phyloP scores from a whole-genome alignment of 1,140 invertebrate species.

The Sycophila sp. region DNA sequence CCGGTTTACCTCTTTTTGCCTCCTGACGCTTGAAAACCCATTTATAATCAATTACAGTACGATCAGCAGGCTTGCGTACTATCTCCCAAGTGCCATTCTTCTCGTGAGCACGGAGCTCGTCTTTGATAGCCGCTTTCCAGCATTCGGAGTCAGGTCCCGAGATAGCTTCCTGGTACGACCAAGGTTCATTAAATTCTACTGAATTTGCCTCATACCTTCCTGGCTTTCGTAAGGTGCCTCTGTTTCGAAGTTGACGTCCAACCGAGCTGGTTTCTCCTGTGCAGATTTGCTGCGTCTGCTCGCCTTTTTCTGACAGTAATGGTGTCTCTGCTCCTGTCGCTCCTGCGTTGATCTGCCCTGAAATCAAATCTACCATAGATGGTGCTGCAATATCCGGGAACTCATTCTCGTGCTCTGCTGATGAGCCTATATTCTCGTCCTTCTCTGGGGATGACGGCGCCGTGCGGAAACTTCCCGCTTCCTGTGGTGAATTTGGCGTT shows the following conservation, averaged over 20 bases:
- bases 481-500: too few species aligned
- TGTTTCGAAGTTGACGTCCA: background rate
- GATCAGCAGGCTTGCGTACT: constrained; percentile 28
- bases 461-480: too few species aligned
- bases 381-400: too few species aligned
- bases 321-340: too few species aligned
- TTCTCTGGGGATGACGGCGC: too few species aligned
- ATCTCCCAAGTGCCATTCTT: constrained; percentile 55
- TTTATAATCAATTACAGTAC: constrained; percentile 44
- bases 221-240: background rate
- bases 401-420: too few species aligned
- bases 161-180: constrained; percentile 32
- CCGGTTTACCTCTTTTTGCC: background rate
- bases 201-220: background rate
- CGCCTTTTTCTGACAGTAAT: constrained; percentile 21
- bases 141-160: constrained; percentile 29
- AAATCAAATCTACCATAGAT: too few species aligned
- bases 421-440: too few species aligned
- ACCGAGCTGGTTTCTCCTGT: background rate
- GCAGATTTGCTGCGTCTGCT: background rate
- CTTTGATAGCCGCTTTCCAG: constrained; percentile 51
- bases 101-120: constrained; percentile 48
- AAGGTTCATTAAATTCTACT: background rate
- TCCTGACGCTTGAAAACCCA: constrained; percentile 47
- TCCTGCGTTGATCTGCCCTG: too few species aligned